phyloP scores from a whole-genome alignment of 23 tunicate genomes.

The Diplosoma virens region DNA sequence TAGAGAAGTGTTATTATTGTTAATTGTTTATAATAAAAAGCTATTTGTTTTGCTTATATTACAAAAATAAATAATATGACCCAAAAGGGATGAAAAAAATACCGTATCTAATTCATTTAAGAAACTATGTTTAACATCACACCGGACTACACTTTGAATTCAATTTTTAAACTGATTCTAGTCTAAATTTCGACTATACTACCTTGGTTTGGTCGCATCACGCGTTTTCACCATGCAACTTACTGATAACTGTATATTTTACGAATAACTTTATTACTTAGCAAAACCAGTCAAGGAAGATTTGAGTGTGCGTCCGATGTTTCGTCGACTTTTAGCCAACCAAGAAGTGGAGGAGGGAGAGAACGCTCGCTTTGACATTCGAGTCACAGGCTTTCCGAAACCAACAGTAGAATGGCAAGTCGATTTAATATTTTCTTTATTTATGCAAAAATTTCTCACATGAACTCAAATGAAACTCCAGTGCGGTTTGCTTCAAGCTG shows the following conservation, averaged over 20 bases:
- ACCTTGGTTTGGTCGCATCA: too few relatives aligned
- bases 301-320: constrained; percentile 90
- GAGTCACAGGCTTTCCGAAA: constrained; percentile 88
- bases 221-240: too few relatives aligned
- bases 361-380: constrained; percentile 82
- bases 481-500: neutral
- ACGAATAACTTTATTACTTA: neutral
- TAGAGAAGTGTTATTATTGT: neutral
- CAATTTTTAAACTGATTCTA: too few relatives aligned
- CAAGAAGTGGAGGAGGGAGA: constrained; percentile 94
- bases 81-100: too few relatives aligned
- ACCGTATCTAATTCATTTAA: too few relatives aligned
- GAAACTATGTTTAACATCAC: too few relatives aligned
- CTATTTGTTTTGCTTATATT: neutral
- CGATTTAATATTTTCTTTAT: neutral
- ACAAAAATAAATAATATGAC: too few relatives aligned
- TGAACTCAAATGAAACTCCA: neutral
- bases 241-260: too few relatives aligned
- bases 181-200: too few relatives aligned
- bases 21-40: neutral
- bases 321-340: constrained; percentile 87
- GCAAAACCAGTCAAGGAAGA: constrained; percentile 75
- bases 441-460: neutral
- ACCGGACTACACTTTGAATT: too few relatives aligned
- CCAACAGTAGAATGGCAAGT: constrained; percentile 83